Evolutionary conservation across 2,888 invertebrate genomes (phyloP).

Genomic region (Lasioglossum zephyrum): DNA sequence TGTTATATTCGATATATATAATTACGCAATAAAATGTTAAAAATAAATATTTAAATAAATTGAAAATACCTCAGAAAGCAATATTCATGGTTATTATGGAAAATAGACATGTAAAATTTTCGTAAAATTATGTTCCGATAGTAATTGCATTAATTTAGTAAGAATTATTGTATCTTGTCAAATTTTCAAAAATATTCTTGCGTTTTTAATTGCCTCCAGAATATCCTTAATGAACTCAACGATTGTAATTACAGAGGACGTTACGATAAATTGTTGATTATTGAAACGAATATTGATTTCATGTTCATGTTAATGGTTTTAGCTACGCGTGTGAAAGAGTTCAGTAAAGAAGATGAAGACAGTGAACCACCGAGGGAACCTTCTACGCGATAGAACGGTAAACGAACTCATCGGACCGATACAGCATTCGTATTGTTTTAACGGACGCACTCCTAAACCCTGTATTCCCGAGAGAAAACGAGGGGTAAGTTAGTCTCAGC

Average conservation of each 20-base stretch:
- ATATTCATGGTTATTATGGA: no score
- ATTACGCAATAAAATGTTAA: no score
- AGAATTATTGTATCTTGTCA: no score
- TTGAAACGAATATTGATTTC: background rate
- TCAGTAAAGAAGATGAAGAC: background rate
- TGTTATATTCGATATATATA: no score
- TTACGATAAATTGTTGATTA: no score
- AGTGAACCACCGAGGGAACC: conserved; percentile 7
- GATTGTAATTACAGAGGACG: background rate
- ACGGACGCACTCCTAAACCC: background rate
- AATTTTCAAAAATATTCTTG: no score
- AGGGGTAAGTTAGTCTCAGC: conserved; percentile 36
- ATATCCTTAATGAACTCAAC: background rate
- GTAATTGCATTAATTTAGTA: no score
- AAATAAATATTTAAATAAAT: no score
- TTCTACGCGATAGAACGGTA: background rate
- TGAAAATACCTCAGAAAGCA: no score
- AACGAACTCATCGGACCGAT: conserved; percentile 6
- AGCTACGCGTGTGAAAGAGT: background rate
- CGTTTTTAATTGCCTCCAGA: no score
- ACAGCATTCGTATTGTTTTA: background rate
- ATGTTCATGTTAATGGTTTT: background rate
- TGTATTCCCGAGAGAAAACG: conserved; percentile 23
- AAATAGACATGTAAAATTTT: no score
- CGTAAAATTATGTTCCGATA: no score